Percentiles rank a stretch among this genome's conserved stretches.
These are phyloP conservation scores for Caenorhabditis latens DNA, from an alignment of 1,140 invertebrate genomes.

Conservation along the genomic window DNA sequence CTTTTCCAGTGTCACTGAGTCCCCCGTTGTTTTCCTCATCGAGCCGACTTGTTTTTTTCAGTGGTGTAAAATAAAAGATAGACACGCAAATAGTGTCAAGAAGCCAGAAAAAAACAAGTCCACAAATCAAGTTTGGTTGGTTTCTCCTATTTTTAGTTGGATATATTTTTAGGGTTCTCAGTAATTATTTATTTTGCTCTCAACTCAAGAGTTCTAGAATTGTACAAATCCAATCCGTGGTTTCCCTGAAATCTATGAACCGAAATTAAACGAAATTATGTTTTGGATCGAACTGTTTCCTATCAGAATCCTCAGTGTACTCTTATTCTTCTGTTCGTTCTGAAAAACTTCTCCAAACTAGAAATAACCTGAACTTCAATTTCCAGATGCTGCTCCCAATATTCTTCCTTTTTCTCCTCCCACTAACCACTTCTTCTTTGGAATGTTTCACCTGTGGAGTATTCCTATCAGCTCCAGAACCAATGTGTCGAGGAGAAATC, in stretches of 20 bases:
- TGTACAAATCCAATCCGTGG: too few species aligned
- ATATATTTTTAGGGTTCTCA: not conserved
- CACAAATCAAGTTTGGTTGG: not conserved
- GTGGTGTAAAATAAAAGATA: not conserved
- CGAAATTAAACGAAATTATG: too few species aligned
- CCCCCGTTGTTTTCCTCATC: not conserved
- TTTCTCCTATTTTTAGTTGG: not conserved
- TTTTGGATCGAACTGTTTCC: too few species aligned
- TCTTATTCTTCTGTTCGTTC: too few species aligned
- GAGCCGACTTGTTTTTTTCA: not conserved
- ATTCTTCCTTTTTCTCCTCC: not conserved
- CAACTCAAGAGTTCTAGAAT: too few species aligned
- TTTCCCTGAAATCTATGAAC: too few species aligned
- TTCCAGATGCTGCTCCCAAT: not conserved
- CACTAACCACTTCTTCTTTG: not conserved
- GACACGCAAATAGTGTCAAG: conserved; percentile 11
- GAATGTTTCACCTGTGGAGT: conserved; percentile 34
- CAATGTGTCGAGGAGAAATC: conserved; percentile 37
- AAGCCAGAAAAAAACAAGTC: not conserved
- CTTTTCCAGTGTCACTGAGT: too few species aligned
- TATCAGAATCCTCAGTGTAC: too few species aligned
- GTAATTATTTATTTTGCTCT: not conserved
- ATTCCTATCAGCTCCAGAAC: conserved; percentile 10
- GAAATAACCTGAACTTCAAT: not conserved
- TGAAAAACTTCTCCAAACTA: too few species aligned